Conservation (phyloP, 2,888 invertebrate species). For the Junonia oenone region DNA sequence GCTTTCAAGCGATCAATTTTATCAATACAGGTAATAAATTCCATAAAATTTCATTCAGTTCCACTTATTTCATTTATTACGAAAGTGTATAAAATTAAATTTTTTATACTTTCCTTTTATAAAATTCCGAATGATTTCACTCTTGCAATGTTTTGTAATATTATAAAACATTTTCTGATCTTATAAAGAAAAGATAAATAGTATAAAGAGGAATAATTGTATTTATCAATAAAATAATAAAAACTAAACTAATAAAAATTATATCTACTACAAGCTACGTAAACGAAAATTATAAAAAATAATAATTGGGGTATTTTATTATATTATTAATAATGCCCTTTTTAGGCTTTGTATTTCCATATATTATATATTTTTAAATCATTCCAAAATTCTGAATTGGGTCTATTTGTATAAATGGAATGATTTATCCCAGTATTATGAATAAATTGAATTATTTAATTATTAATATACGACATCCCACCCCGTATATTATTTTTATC, state of each 20-base stretch:
- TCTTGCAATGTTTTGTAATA: background rate
- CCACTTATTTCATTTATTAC: background rate
- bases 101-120: background rate
- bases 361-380: background rate
- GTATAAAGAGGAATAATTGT: too few relatives aligned
- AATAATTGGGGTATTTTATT: too few relatives aligned
- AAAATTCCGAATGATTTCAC: background rate
- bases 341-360: background rate
- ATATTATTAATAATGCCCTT: background rate
- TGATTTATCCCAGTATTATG: background rate
- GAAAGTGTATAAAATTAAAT: slow-evolving; percentile 1
- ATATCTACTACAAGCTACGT: too few relatives aligned
- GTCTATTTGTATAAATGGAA: background rate
- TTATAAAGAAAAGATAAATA: too few relatives aligned
- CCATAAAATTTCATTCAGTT: background rate
- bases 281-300: too few relatives aligned
- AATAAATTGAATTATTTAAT: background rate
- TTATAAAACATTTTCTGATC: too few relatives aligned
- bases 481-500: slow-evolving; percentile 3
- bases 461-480: slow-evolving; percentile 7
- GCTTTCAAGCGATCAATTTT: background rate
- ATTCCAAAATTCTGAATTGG: background rate
- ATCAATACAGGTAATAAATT: background rate
- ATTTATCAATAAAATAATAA: too few relatives aligned
- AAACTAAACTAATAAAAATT: too few relatives aligned